These are phyloP conservation scores for Lepus europaeus DNA, from an alignment of 2,113 vertebrate genomes.

Conservation along the genomic window DNA sequence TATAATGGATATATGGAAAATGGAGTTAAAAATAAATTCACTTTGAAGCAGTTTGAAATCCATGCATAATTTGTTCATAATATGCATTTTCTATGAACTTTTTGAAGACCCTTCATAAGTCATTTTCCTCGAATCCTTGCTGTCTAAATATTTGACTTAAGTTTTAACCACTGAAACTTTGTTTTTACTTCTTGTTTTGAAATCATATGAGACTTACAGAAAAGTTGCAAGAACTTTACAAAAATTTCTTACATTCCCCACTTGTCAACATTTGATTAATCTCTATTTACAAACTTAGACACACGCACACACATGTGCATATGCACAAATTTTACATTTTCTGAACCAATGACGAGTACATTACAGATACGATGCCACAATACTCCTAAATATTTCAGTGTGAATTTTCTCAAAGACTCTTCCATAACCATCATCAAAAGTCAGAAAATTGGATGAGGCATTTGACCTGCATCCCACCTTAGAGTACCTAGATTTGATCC, in stretches of 20 bases:
- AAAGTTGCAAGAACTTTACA: neutral
- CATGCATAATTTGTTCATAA: too few relatives aligned
- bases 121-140: constrained; percentile 11
- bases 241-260: neutral
- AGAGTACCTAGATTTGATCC: too few relatives aligned
- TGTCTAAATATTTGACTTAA: constrained; percentile 8
- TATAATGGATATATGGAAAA: neutral
- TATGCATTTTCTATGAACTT: too few relatives aligned
- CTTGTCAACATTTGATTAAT: constrained; percentile 37
- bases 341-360: neutral
- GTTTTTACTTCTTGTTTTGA: constrained; percentile 37
- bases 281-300: neutral
- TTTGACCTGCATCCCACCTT: too few relatives aligned
- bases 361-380: neutral
- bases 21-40: too few relatives aligned
- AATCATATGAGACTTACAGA: constrained; percentile 46
- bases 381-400: neutral
- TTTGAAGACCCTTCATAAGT: too few relatives aligned
- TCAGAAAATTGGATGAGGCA: too few relatives aligned
- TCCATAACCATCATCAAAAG: constrained; percentile 18
- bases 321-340: neutral
- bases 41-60: too few relatives aligned
- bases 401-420: neutral
- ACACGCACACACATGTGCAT: neutral
- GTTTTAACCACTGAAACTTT: neutral